Percentiles rank a stretch among this genome's conserved stretches.
These are phyloP conservation scores for Hypsopygia costalis DNA, from an alignment of 2,888 invertebrate species.

Conservation along the genomic window DNA sequence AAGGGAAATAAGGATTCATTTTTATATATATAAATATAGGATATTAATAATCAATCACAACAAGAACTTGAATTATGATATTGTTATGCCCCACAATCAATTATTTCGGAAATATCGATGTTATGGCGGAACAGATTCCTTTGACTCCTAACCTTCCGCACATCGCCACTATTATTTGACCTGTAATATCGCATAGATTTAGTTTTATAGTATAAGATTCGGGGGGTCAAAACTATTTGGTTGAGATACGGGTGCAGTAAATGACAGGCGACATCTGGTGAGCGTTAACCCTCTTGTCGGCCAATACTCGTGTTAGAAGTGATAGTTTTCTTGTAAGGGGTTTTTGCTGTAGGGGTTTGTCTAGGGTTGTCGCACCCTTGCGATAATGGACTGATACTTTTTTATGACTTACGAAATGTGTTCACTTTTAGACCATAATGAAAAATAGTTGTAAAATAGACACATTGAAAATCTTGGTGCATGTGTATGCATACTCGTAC, in stretches of 20 bases:
- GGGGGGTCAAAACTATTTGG: conserved; percentile 32
- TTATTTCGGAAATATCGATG: conserved; percentile 63
- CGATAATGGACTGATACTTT: too few relatives aligned
- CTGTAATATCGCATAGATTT: conserved; percentile 19
- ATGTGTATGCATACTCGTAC: too few relatives aligned
- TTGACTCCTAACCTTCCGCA: conserved; percentile 68
- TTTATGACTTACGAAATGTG: too few relatives aligned
- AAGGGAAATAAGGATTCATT: too few relatives aligned
- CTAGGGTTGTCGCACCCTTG: conserved; percentile 18
- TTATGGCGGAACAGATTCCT: conserved; percentile 63
- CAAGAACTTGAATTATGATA: conserved; percentile 55
- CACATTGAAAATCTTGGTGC: too few relatives aligned
- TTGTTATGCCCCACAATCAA: conserved; percentile 68
- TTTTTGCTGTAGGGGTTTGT: conserved; percentile 19
- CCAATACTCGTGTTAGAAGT: conserved; percentile 57
- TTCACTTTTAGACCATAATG: too few relatives aligned
- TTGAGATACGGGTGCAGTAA: conserved; percentile 54
- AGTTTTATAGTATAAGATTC: conserved; percentile 1
- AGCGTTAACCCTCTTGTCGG: conserved; percentile 61
- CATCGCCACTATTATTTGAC: conserved; percentile 36
- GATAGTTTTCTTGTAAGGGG: conserved; percentile 70
- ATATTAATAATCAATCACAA: conserved; percentile 18
- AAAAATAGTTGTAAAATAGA: too few relatives aligned
- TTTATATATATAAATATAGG: too few relatives aligned
- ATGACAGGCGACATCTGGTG: conserved; percentile 75